Base-by-base conservation (phyloP, 2,888 invertebrate genomes). In the Cantharis lateralis region DNA sequence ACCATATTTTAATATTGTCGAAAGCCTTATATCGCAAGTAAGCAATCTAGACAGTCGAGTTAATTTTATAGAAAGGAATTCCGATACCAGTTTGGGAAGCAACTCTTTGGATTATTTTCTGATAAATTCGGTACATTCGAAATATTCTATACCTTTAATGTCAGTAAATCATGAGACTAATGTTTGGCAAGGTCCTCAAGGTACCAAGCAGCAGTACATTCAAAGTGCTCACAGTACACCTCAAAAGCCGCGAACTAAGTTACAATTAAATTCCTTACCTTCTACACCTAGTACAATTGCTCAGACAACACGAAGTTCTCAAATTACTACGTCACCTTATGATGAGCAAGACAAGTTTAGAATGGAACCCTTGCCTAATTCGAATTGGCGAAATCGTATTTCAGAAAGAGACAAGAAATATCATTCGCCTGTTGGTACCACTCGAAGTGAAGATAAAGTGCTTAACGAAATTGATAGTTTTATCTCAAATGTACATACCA, bases 1-100 rank as follows among this genome's bases (percentile, higher is more conserved):
- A 63, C 86, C 87, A 2, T 88, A 87, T 82, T 87, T 85, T 80
- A 90, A 91, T 63, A 91, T 93, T 81, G 91, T 94, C 64, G 91
- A 92, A 69, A 90, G 89, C 82, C 90, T 93, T 81, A 91, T 94
- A 63, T 90, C 90, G 66, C 92, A 93, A 78, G 90, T 94, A 61
- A 91, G 91, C 85, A 88, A 90, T 69, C 89, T 91, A 69, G 90
- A 91, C 82, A 87, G 84, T 79, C 87, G 91, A 70, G 86, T 91
- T 26, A 87, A 86, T 72, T 86, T 87, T 3, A 91, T 91, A 28
- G 91, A 91, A 84, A 88, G 86, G 26, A 87, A 87, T 18, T 84
- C 86, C 5, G 85, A 86, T 79, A 78, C 81, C 20, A 86, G 84
- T 80, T 81, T 83, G 28, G 64, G 81, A 20, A 82, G 80, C 32